Evolutionary conservation across 2,888 invertebrate genomes (phyloP).

Genomic region (Hanleya hanleyi): DNA sequence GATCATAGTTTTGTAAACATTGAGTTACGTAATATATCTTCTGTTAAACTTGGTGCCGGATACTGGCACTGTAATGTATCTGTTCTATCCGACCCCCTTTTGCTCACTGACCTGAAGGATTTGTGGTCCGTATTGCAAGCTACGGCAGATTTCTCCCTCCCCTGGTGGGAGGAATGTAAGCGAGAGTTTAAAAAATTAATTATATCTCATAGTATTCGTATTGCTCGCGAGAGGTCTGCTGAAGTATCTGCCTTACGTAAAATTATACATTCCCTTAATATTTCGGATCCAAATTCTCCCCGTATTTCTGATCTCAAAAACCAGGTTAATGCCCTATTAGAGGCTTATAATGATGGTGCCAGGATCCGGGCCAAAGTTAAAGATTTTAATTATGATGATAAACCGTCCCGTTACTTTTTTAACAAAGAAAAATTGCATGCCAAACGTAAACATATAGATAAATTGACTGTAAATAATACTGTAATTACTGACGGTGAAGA

Average conservation of each 20-base stretch:
- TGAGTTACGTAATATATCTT: not conserved
- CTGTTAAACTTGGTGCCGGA: not conserved
- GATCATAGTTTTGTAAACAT: constrained; percentile 11
- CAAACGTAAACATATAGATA: not conserved
- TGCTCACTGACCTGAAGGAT: not conserved
- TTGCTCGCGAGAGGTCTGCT: not conserved
- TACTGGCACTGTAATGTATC: constrained; percentile 17
- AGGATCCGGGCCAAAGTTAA: not conserved
- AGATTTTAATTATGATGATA: constrained; percentile 3
- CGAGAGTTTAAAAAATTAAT: not conserved
- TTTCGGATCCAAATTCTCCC: not conserved
- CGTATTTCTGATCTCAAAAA: not conserved
- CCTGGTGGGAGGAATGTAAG: constrained; percentile 2
- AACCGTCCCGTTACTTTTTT: constrained; percentile 14
- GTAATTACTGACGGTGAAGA: not conserved
- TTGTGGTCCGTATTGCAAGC: not conserved
- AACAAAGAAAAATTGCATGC: not conserved
- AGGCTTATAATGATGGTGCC: not conserved
- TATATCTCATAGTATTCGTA: not conserved
- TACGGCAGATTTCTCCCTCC: not conserved
- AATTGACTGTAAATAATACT: not conserved
- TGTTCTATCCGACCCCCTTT: not conserved
- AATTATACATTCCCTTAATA: not conserved
- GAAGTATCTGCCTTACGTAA: not conserved
- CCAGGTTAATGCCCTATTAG: not conserved